Evolutionary conservation across 2,113 vertebrate species (phyloP).

Genomic region (Laticauda colubrina): DNA sequence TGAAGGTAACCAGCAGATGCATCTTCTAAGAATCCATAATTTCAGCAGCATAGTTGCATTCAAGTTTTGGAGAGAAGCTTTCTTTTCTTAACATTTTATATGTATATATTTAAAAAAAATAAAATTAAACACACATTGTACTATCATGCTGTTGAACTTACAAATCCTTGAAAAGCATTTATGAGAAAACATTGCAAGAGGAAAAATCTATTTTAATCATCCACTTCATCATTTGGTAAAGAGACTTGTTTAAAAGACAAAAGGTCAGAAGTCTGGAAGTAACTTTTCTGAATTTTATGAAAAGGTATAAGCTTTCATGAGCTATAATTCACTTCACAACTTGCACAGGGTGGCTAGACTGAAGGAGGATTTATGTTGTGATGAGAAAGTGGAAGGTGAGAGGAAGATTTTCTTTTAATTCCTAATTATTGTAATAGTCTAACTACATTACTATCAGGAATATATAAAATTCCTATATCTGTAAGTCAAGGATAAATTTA

Average conservation of each 20-base stretch:
- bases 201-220: neutral
- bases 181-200: neutral
- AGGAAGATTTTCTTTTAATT: neutral
- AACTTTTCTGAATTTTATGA: neutral
- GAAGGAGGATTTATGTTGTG: neutral
- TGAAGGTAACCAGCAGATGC: constrained; percentile 29
- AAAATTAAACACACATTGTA: neutral
- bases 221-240: neutral
- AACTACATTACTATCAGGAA: neutral
- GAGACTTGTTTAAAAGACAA: neutral
- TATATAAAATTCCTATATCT: neutral
- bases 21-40: constrained; percentile 39
- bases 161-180: neutral
- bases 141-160: neutral
- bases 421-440: neutral
- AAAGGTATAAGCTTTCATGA: neutral
- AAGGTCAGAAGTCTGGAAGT: neutral
- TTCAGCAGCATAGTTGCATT: constrained; percentile 38
- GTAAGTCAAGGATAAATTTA: neutral
- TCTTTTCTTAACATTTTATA: neutral
- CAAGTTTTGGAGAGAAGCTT: constrained; percentile 38
- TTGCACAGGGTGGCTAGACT: neutral
- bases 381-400: neutral
- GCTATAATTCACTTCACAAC: neutral
- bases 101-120: neutral